phyloP scores from a whole-genome alignment of 1,140 invertebrate species.

The Sitodiplosis mosellana region DNA sequence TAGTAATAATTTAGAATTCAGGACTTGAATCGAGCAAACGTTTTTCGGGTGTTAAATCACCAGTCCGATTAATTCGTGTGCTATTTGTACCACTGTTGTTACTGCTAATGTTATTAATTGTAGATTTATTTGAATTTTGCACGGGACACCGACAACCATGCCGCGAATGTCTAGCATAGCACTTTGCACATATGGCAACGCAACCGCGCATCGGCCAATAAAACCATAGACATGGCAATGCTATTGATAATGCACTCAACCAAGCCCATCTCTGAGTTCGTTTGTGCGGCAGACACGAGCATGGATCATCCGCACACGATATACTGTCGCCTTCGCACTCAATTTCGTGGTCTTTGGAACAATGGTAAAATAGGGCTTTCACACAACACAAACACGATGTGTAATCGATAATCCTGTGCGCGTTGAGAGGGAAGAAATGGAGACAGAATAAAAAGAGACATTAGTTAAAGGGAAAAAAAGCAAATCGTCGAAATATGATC shows the following conservation, averaged over 20 bases:
- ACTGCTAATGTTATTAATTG: slow-evolving; percentile 13
- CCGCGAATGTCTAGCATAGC: slow-evolving; percentile 57
- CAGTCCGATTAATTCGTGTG: slow-evolving; percentile 1
- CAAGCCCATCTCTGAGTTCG: slow-evolving; percentile 64
- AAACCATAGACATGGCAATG: slow-evolving; percentile 73
- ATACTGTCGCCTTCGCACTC: slow-evolving; percentile 43
- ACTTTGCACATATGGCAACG: slow-evolving; percentile 55
- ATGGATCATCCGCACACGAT: slow-evolving; percentile 66
- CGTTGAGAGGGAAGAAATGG: no score
- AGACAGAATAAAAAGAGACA: no score
- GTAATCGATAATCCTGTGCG: slow-evolving; percentile 57
- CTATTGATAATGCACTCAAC: slow-evolving; percentile 54
- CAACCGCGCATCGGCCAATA: slow-evolving; percentile 80
- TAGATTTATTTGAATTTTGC: slow-evolving; percentile 18
- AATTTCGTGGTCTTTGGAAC: slow-evolving; percentile 47
- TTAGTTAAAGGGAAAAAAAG: no score
- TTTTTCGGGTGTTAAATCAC: slow-evolving; percentile 31
- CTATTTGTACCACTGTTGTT: slow-evolving; percentile 6
- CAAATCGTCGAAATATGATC: no score
- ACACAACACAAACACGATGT: slow-evolving; percentile 84
- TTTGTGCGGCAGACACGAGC: slow-evolving; percentile 56
- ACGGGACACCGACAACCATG: slow-evolving; percentile 37
- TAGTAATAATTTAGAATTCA: slow-evolving; percentile 22
- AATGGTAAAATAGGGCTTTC: slow-evolving; percentile 83
- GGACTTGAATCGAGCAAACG: slow-evolving; percentile 31